Evolutionary conservation across 2,888 invertebrate genomes (phyloP).

Genomic region (Drosophila fulvimacula): DNA sequence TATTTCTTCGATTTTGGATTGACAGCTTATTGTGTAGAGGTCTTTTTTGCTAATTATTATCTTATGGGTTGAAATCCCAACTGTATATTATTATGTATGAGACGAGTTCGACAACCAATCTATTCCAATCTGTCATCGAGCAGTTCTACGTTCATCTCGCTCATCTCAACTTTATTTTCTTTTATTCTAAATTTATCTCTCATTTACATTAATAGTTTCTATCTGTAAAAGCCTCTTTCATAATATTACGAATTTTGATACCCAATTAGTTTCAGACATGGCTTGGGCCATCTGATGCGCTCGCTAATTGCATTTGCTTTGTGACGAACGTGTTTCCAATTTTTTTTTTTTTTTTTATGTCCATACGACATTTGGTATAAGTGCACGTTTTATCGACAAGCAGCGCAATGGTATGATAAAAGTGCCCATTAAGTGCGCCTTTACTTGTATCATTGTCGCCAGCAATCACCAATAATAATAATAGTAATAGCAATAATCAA

Average conservation of each 20-base stretch:
- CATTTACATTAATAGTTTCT: not conserved
- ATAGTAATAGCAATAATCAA: conserved; percentile 56
- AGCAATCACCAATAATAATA: conserved; percentile 10
- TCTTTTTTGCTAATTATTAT: no score
- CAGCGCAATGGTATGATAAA: conserved; percentile 61
- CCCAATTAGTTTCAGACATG: conserved; percentile 11
- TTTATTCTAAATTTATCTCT: no score
- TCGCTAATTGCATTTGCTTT: conserved; percentile 59
- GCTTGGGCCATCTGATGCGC: conserved; percentile 7
- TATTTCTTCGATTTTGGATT: no score
- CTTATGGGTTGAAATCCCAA: no score
- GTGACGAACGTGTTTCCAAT: conserved; percentile 41
- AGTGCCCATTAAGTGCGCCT: conserved; percentile 63
- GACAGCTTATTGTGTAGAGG: no score
- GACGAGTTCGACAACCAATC: no score
- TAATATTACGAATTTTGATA: not conserved
- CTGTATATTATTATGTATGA: no score
- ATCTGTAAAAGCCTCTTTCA: not conserved
- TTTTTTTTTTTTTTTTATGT: conserved; percentile 57
- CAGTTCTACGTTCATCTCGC: no score
- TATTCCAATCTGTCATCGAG: no score
- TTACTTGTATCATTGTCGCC: conserved; percentile 34
- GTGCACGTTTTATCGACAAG: conserved; percentile 54
- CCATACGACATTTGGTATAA: conserved; percentile 56
- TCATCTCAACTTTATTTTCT: no score